Percentiles rank a stretch among this genome's conserved stretches.
Evolutionary conservation across 2,888 invertebrate genomes (phyloP).

Genomic region (Scaptomyza reducta): DNA sequence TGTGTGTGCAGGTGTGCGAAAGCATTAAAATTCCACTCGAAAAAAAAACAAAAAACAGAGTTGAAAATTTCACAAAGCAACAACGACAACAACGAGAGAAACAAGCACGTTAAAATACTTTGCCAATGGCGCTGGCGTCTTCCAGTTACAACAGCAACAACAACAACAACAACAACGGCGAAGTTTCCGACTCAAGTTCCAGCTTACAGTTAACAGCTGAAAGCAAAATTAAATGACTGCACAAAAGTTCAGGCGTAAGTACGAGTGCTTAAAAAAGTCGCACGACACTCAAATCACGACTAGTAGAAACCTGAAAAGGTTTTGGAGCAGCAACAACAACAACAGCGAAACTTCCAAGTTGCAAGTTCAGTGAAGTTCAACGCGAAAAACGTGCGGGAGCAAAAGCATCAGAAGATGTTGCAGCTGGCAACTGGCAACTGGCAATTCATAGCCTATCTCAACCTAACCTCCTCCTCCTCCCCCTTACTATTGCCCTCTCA

Average conservation of each 20-base stretch:
- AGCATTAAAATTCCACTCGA: slow-evolving; percentile 78
- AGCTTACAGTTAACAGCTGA: slow-evolving; percentile 63
- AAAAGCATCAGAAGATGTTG: slow-evolving; percentile 50
- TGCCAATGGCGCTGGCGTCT: slow-evolving; percentile 49
- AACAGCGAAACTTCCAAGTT: slow-evolving; percentile 50
- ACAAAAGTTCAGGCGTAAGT: slow-evolving; percentile 73
- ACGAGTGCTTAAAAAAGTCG: slow-evolving; percentile 67
- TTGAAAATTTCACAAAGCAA: slow-evolving; percentile 62
- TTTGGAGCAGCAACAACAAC: slow-evolving; percentile 51
- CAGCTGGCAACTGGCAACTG: slow-evolving; percentile 33
- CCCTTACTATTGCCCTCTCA: neutral
- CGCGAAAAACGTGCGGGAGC: slow-evolving; percentile 80
- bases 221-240: slow-evolving; percentile 76
- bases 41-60: slow-evolving; percentile 31
- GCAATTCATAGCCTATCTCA: too few relatives aligned
- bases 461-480: neutral
- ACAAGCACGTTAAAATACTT: slow-evolving; percentile 36
- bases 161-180: slow-evolving; percentile 14
- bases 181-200: slow-evolving; percentile 50
- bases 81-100: slow-evolving; percentile 25
- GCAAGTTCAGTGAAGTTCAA: slow-evolving; percentile 80
- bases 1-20: slow-evolving; percentile 78
- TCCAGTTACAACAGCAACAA: slow-evolving; percentile 30
- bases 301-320: slow-evolving; percentile 62
- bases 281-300: slow-evolving; percentile 79